Evolutionary conservation across 2,888 invertebrate genomes (phyloP).

Genomic region (Epinotia nisella): DNA sequence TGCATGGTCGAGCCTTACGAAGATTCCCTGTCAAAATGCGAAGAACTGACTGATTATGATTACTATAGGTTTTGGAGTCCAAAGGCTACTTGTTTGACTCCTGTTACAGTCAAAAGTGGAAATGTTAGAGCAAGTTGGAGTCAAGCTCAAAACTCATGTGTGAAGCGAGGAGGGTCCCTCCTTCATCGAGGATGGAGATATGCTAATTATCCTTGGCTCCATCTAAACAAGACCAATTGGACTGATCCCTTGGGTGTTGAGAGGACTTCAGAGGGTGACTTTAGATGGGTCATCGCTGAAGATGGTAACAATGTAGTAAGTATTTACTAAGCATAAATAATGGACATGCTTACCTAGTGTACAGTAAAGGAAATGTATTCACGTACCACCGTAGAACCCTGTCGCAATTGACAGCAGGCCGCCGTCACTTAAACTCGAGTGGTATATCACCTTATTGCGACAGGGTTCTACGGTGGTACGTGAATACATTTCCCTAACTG

Average conservation of each 20-base stretch:
- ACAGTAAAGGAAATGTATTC: too few relatives aligned
- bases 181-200: conserved; percentile 76
- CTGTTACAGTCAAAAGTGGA: conserved; percentile 60
- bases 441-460: too few relatives aligned
- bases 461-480: too few relatives aligned
- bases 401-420: too few relatives aligned
- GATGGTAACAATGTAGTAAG: conserved; percentile 58
- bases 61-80: conserved; percentile 69
- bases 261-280: conserved; percentile 55
- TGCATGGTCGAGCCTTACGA: conserved; percentile 71
- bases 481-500: too few relatives aligned
- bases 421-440: too few relatives aligned
- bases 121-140: conserved; percentile 73
- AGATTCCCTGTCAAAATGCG: conserved; percentile 53
- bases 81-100: conserved; percentile 65
- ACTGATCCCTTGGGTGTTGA: conserved; percentile 65
- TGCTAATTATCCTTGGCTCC: conserved; percentile 64
- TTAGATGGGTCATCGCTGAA: conserved; percentile 57
- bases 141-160: conserved; percentile 67
- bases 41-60: conserved; percentile 55
- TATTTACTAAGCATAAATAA: not conserved
- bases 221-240: conserved; percentile 46
- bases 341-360: not conserved
- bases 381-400: too few relatives aligned
- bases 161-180: conserved; percentile 62